These are phyloP conservation scores for Musca vetustissima DNA, from an alignment of 1,140 invertebrate species.

Conservation along the genomic window DNA sequence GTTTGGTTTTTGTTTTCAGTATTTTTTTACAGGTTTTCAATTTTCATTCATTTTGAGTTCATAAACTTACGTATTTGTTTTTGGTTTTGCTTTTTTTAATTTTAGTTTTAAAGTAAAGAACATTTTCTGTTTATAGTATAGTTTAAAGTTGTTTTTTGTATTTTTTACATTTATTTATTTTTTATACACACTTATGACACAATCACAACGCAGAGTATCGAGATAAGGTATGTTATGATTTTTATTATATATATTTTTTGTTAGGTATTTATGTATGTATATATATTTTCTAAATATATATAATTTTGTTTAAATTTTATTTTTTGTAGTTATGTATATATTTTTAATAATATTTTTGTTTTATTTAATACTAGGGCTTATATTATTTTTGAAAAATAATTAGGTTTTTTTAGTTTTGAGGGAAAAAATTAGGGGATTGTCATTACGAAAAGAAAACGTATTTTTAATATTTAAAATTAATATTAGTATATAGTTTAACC, in stretches of 20 bases:
- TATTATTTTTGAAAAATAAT: neutral
- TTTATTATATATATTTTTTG: neutral
- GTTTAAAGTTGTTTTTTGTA: slow-evolving; percentile 1
- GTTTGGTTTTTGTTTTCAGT: slow-evolving; percentile 13
- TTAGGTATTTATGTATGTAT: slow-evolving; percentile 14
- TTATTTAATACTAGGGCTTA: neutral
- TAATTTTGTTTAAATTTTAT: neutral
- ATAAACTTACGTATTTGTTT: slow-evolving; percentile 21
- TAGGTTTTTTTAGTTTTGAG: neutral
- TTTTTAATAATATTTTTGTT: neutral
- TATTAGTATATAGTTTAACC: no score
- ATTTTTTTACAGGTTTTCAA: neutral
- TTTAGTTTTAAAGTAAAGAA: slow-evolving; percentile 15
- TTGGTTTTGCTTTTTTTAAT: neutral
- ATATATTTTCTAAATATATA: slow-evolving; percentile 18
- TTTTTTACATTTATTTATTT: slow-evolving; percentile 10
- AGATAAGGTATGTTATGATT: slow-evolving; percentile 30
- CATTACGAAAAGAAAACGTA: neutral
- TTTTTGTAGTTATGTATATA: slow-evolving; percentile 9
- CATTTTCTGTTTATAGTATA: neutral
- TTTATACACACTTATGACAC: slow-evolving; percentile 51
- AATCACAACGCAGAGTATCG: slow-evolving; percentile 56
- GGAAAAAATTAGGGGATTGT: slow-evolving; percentile 10
- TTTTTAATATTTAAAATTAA: neutral
- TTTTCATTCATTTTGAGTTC: slow-evolving; percentile 1